Evolutionary conservation across 1,140 invertebrate genomes (phyloP), one percentile per base, ranked within the genome.

Genomic region (Heliconius hewitsoni): DNA sequence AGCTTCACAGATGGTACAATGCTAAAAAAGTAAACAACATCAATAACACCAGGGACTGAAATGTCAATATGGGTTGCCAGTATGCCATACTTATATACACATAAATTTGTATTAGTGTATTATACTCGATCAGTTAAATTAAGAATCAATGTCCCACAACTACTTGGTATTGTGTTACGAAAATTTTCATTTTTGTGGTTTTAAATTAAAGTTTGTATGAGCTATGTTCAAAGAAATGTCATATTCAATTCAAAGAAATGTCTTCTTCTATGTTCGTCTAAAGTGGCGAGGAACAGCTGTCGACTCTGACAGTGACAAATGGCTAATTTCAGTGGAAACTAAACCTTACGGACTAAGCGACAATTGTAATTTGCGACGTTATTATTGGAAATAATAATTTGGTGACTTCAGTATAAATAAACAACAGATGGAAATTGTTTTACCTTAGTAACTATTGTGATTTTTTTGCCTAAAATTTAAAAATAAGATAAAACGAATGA

Each of bases 11-110:
- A 30, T 66, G 27, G 23, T 66, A 66, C 23, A 66, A 66, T 27
- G 60, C 60, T 72, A 72, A 72, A 72, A 72, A 72, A 72, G 71
- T 72, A 72, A 72, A 72, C 71, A 71, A 71, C 71, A 72, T 72
- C 71, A 72, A 72, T 42, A 72, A 72, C 71, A 72, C 71, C 8
- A 72, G 37, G n/a, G 71, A 72, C 60, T 72, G 71, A 71, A 37
- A 42, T 72, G 37, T 72, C 71, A 72, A 16, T 11, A n/a, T 16
- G 27, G 23, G 60, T 66, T 30, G 60, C 60, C 60, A 66, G 4
- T 16, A 30, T 5, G 3, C 3, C 13, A 66, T 16, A 57, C 8
- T 57, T 57, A 57, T 23, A 19, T 66, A 60, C 3, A 23, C 23
- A 23, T 23, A 60, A 60, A 60, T 11, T 23, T 13, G 11, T 46